phyloP scores from a whole-genome alignment of 2,113 vertebrate species.

The Engraulis encrasicolus region DNA sequence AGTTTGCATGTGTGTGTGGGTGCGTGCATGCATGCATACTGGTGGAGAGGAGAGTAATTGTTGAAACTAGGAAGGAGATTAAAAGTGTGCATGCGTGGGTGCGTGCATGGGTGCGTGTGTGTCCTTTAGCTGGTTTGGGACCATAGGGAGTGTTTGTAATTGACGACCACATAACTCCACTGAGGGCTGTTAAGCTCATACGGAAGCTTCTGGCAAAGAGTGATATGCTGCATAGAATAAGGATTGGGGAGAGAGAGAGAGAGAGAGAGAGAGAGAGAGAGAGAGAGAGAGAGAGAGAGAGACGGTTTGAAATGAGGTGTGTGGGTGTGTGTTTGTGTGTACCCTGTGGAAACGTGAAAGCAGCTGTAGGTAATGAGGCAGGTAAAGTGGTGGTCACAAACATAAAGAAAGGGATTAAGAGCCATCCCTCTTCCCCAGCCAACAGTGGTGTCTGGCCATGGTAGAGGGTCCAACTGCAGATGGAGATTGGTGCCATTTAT shows the following conservation, averaged over 20 bases:
- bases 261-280: not conserved
- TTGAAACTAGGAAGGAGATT: no score
- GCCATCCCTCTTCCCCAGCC: no score
- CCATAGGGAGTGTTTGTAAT: not conserved
- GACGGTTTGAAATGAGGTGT: no score
- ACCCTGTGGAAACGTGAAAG: slow-evolving; percentile 45
- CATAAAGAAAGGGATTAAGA: not conserved
- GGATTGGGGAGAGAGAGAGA: not conserved
- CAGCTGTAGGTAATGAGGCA: slow-evolving; percentile 52
- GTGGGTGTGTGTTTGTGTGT: slow-evolving; percentile 55
- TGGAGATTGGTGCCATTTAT: not conserved
- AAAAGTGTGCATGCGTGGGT: no score
- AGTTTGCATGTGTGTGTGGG: no score
- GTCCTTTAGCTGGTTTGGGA: not conserved
- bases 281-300: not conserved
- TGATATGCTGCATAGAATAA: slow-evolving; percentile 1
- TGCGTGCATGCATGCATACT: not conserved
- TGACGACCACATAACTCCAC: not conserved
- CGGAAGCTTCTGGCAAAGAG: slow-evolving; percentile 1
- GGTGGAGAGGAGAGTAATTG: no score
- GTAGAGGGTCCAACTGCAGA: not conserved
- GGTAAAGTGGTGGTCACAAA: slow-evolving; percentile 42
- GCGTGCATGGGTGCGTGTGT: not conserved
- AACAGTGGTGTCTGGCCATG: no score
- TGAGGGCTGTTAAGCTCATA: not conserved